Conservation (phyloP, 2,888 invertebrate species). For the Lasioglossum figueresi region DNA sequence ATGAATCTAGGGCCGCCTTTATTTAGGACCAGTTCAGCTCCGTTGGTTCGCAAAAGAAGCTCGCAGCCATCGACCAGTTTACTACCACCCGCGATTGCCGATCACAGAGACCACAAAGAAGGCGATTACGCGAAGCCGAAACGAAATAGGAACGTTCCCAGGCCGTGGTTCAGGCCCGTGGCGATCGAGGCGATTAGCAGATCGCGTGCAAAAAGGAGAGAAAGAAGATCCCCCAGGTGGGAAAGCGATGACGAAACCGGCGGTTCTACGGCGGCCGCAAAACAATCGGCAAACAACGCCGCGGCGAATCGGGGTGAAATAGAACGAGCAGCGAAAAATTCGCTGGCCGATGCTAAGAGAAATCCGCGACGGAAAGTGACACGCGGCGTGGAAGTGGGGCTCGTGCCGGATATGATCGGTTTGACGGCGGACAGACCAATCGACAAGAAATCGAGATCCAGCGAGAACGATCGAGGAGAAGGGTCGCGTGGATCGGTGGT, state of each 20-base stretch:
- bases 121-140: conserved; percentile 24
- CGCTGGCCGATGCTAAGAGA: conserved; percentile 35
- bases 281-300: conserved; percentile 44
- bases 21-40: not conserved
- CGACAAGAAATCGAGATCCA: conserved; percentile 49
- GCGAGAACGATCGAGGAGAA: conserved; percentile 8
- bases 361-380: conserved; percentile 44
- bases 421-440: not conserved
- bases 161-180: conserved; percentile 26
- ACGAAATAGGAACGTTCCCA: conserved; percentile 6
- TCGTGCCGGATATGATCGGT: conserved; percentile 34
- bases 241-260: conserved; percentile 19
- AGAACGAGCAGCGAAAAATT: conserved; percentile 40
- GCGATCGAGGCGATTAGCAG: conserved; percentile 28
- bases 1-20: not conserved
- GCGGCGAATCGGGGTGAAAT: conserved; percentile 53
- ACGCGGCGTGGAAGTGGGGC: conserved; percentile 37
- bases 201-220: conserved; percentile 44
- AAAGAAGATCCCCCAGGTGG: conserved; percentile 46
- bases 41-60: conserved; percentile 3
- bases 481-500: conserved; percentile 13
- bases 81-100: conserved; percentile 23
- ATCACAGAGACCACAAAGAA: conserved; percentile 27
- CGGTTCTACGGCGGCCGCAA: not conserved
- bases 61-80: conserved; percentile 14